These are phyloP conservation scores for Latrodectus geometricus DNA, from an alignment of 1,140 invertebrate species.

Conservation along the genomic window DNA sequence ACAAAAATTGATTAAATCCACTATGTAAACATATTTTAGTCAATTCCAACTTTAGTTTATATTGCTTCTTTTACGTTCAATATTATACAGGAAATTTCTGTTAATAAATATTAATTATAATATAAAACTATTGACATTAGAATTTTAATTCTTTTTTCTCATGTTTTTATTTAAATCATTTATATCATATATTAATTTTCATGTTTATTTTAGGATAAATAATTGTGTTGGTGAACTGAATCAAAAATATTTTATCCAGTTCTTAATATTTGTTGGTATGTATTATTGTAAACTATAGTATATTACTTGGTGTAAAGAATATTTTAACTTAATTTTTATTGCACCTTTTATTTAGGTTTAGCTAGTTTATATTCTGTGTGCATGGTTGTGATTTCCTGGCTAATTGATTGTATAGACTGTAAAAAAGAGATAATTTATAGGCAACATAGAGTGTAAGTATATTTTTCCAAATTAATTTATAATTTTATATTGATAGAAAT, in stretches of 20 bases:
- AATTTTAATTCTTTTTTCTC: too few relatives aligned
- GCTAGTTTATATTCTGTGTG: slow-evolving; percentile 76
- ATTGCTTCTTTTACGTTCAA: too few relatives aligned
- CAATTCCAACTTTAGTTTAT: too few relatives aligned
- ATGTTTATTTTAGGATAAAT: slow-evolving; percentile 80
- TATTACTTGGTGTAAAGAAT: not conserved
- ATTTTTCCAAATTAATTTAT: slow-evolving; percentile 58
- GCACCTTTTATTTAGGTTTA: slow-evolving; percentile 66
- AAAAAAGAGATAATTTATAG: slow-evolving; percentile 77
- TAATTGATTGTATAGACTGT: slow-evolving; percentile 79
- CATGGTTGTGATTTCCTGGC: slow-evolving; percentile 81
- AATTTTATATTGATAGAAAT: too few relatives aligned
- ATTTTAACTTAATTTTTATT: slow-evolving; percentile 27
- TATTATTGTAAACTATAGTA: slow-evolving; percentile 64
- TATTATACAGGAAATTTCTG: too few relatives aligned
- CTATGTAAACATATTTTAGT: too few relatives aligned
- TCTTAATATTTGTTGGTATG: slow-evolving; percentile 78
- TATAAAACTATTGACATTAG: too few relatives aligned
- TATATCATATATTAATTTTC: not conserved
- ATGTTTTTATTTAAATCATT: too few relatives aligned
- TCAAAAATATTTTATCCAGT: slow-evolving; percentile 94
- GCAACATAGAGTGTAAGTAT: slow-evolving; percentile 81
- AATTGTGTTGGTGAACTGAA: slow-evolving; percentile 94
- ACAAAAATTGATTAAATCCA: too few relatives aligned
- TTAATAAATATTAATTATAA: too few relatives aligned